These are phyloP conservation scores for Macrophya alboannulata DNA, from an alignment of 2,888 invertebrate genomes.

Conservation along the genomic window DNA sequence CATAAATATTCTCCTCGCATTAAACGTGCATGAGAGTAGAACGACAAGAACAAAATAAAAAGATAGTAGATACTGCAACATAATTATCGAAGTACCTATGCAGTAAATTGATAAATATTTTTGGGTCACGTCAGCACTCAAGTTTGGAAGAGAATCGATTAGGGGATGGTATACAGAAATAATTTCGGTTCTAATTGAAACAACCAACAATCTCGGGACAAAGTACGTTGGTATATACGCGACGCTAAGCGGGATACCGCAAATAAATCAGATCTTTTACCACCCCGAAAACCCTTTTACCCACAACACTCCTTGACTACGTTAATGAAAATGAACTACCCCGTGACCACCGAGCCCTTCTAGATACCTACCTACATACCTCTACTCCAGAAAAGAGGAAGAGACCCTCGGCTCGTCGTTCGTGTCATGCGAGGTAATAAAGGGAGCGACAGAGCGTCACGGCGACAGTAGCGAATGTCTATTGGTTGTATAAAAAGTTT, in stretches of 20 bases:
- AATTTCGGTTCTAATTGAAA: conserved; percentile 1
- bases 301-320: conserved; percentile 43
- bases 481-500: conserved; percentile 23
- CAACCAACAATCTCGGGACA: not conserved
- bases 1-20: not conserved
- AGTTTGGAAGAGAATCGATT: not conserved
- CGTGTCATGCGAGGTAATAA: conserved; percentile 8
- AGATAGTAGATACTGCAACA: no score
- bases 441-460: conserved; percentile 31
- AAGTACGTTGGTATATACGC: not conserved
- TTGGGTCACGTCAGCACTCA: not conserved
- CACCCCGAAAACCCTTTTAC: conserved; percentile 46
- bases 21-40: not conserved
- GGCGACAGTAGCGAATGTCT: conserved; percentile 7
- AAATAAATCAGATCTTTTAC: conserved; percentile 44
- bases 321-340: conserved; percentile 51
- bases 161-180: not conserved
- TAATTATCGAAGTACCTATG: no score
- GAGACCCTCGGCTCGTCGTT: conserved; percentile 8
- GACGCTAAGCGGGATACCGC: not conserved
- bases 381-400: conserved; percentile 12
- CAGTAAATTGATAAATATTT: no score
- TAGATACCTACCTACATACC: not conserved
- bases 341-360: conserved; percentile 37
- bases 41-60: no score